Evolutionary conservation across 92 coral and sea anemone genomes (phyloP), one percentile per base, ranked within the genome.

Genomic region (Epizoanthus illoricatus): DNA sequence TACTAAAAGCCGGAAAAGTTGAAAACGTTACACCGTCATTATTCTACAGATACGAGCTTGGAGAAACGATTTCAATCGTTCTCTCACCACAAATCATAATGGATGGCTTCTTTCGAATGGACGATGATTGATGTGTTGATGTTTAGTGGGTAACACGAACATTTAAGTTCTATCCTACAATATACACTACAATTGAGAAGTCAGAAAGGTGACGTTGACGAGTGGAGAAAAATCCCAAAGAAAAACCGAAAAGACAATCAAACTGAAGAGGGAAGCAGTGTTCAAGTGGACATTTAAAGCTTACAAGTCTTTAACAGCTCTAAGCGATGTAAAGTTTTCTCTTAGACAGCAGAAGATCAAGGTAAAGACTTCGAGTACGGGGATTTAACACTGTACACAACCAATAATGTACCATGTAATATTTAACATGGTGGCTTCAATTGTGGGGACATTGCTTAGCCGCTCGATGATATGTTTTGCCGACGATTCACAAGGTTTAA

Each of bases 71-170:
- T 5, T 39, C 7, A 75, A 13, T 18, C 5, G 23, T 75, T 28
- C 67, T 13, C 47, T 57, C 60, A 17, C 15, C 36, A 2, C 45
- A 33, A 28, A 59, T 58, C 7, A 36, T 33, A 63, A 78, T 45
- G 71, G 58, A 78, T 15, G 61, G 43, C 58, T 21, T 52, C 79
- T 78, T 45, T 10, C 60, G 45, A 64, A 54, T 63, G 59, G 82
- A 56, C 71, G 59, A 17, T 42, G 71, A 45, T 16, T 62, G 65
- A 63, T 78, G 12, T 62, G 60, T 12, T 64, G 13, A 5, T 21
- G 23, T 62, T 78, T 61, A 20, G 69, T 6, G 72, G 54, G 43
- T n/a, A 75, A 17, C 49, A 56, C 13, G 21, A 61, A 76, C 33
- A 20, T 63, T 23, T 12, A 10, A 12, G 20, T 49, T 49, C 15